Evolutionary conservation across 2,797 vertebrate genomes (phyloP).

Genomic region (Kryptopterus vitreolus): DNA sequence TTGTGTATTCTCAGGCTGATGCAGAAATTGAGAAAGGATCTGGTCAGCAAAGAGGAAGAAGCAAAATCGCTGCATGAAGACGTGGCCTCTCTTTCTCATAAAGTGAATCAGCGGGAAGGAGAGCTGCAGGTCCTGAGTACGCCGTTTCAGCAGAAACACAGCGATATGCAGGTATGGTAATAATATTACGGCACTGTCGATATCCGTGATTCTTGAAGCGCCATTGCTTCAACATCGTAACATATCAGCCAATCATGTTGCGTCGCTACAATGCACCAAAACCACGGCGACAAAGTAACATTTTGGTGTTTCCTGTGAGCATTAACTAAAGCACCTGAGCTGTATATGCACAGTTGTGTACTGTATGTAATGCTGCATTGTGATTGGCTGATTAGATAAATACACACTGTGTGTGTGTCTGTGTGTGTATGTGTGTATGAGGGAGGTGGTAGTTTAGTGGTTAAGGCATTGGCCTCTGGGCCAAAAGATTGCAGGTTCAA

Average conservation of each 20-base stretch:
- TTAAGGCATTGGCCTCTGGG: too few species aligned
- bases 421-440: neutral
- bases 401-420: neutral
- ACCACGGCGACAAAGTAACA: too few species aligned
- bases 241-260: neutral
- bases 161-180: constrained; percentile 63
- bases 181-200: neutral
- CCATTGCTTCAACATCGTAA: too few species aligned
- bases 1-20: constrained; percentile 71
- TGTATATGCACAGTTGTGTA: too few species aligned
- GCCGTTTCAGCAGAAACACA: constrained; percentile 57
- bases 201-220: too few species aligned
- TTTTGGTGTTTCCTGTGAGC: too few species aligned
- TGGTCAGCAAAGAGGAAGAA: constrained; percentile 67
- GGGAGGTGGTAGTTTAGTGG: too few species aligned
- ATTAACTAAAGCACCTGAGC: too few species aligned
- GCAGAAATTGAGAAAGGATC: constrained; percentile 69
- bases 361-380: neutral
- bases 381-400: neutral
- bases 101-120: constrained; percentile 60
- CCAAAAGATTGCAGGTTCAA: too few species aligned
- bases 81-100: constrained; percentile 61
- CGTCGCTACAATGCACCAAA: neutral
- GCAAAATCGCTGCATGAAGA: constrained; percentile 67
- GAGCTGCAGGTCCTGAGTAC: constrained; percentile 59